phyloP scores from a whole-genome alignment of 2,888 invertebrate genomes.

The Erebia ligea region DNA sequence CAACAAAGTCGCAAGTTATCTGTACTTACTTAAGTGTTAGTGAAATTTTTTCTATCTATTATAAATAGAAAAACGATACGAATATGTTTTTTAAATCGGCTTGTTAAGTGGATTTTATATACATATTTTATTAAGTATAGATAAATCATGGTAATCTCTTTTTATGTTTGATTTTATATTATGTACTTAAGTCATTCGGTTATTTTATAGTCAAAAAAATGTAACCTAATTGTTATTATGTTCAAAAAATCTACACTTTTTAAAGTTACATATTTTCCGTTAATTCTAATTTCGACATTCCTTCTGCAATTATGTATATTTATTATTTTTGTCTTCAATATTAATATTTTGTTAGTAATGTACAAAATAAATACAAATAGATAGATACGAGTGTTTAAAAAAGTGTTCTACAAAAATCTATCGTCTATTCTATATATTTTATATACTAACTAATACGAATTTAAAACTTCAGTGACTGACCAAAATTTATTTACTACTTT shows the following conservation, averaged over 20 bases:
- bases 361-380: background rate
- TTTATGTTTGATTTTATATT: background rate
- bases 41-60: background rate
- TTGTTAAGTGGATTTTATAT: conserved; percentile 3
- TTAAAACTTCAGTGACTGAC: conserved; percentile 5
- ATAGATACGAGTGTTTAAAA: background rate
- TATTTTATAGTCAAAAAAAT: conserved; percentile 8
- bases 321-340: background rate
- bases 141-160: background rate
- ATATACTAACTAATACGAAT: conserved; percentile 7
- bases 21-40: conserved; percentile 8
- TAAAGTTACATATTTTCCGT: background rate
- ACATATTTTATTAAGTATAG: background rate
- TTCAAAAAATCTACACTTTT: background rate
- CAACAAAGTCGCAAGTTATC: background rate
- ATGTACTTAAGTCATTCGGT: conserved; percentile 6
- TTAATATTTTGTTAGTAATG: background rate
- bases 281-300: background rate
- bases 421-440: background rate
- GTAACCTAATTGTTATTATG: background rate
- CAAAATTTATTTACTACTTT: conserved; percentile 12
- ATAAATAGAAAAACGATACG: background rate
- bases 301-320: background rate
- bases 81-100: background rate
- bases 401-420: conserved; percentile 1